These are phyloP conservation scores for Centroberyx gerrardi DNA, from an alignment of 2,797 vertebrate species.

Conservation along the genomic window DNA sequence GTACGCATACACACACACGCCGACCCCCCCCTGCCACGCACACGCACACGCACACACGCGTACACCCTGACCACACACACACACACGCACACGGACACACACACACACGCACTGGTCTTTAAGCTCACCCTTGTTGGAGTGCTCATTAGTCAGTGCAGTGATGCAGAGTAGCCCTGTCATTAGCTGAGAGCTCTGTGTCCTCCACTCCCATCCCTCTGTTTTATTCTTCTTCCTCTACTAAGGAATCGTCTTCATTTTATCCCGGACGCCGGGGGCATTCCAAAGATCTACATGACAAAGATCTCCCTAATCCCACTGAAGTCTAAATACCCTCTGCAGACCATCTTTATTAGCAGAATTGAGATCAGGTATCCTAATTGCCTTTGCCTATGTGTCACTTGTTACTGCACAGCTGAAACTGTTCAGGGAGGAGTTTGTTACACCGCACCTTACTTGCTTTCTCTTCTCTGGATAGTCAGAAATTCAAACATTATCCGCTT, in stretches of 20 bases:
- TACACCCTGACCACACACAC: not conserved
- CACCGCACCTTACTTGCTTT: slow-evolving; percentile 11
- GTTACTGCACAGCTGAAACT: slow-evolving; percentile 47
- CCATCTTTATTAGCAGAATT: slow-evolving; percentile 67
- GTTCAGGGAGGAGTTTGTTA: slow-evolving; percentile 23
- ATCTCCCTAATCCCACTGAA: slow-evolving; percentile 77
- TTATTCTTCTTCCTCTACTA: slow-evolving; percentile 65
- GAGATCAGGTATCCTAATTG: slow-evolving; percentile 79
- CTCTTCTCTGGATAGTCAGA: slow-evolving; percentile 2
- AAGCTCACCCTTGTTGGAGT: slow-evolving; percentile 93
- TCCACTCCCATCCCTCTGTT: slow-evolving; percentile 75
- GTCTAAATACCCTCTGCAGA: slow-evolving; percentile 72
- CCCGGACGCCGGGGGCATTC: slow-evolving; percentile 69
- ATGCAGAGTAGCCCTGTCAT: slow-evolving; percentile 98
- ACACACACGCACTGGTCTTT: slow-evolving; percentile 81
- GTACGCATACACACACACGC: too few species aligned
- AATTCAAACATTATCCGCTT: not conserved
- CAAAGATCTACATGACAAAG: slow-evolving; percentile 80
- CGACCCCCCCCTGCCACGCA: not conserved
- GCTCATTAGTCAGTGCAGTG: slow-evolving; percentile 98
- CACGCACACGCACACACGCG: not conserved
- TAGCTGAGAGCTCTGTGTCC: slow-evolving; percentile 89
- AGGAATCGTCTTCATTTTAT: slow-evolving; percentile 77
- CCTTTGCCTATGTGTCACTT: slow-evolving; percentile 65
- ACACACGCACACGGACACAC: slow-evolving; percentile 28